Percentiles rank a stretch among this genome's conserved stretches.
Conservation (phyloP, 2,797 vertebrate species). For the Hoplostethus atlanticus region DNA sequence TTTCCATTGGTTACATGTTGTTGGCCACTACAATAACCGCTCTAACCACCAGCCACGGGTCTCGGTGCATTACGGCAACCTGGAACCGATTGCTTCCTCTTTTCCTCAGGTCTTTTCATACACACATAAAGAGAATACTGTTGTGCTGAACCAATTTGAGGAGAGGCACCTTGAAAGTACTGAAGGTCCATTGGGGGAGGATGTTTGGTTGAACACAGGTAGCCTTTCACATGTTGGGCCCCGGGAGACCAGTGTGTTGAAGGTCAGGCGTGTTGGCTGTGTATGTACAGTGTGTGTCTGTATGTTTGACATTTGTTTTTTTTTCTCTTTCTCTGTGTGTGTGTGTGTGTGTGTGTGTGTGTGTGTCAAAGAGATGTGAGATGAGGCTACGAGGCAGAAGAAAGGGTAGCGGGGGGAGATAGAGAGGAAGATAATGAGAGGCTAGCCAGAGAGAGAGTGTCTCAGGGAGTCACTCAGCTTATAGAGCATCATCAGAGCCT, state of each 20-base stretch:
- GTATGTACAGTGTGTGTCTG: constrained; percentile 13
- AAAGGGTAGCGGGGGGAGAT: background rate
- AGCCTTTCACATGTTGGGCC: constrained; percentile 48
- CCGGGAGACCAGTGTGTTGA: constrained; percentile 43
- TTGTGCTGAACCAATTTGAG: constrained; percentile 36
- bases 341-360: no score
- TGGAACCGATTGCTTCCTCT: constrained; percentile 22
- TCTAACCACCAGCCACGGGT: constrained; percentile 25
- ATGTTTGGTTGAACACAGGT: constrained; percentile 39
- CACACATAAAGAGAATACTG: constrained; percentile 2
- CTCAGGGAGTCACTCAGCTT: constrained; percentile 23
- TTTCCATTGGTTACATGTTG: background rate
- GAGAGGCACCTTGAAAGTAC: constrained; percentile 28
- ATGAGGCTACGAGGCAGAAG: background rate
- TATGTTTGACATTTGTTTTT: constrained; percentile 60
- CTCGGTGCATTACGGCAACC: background rate
- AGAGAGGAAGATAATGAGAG: constrained; percentile 36
- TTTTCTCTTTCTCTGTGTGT: background rate
- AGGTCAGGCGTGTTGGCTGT: constrained; percentile 57
- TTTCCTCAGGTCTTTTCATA: constrained; percentile 4
- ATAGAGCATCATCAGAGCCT: constrained; percentile 10
- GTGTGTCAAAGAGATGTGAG: constrained; percentile 42
- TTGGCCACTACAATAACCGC: background rate
- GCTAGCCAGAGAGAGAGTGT: background rate
- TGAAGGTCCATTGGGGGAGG: background rate